Evolutionary conservation across 1,140 invertebrate species (phyloP).

Genomic region (Pararge aegeria): DNA sequence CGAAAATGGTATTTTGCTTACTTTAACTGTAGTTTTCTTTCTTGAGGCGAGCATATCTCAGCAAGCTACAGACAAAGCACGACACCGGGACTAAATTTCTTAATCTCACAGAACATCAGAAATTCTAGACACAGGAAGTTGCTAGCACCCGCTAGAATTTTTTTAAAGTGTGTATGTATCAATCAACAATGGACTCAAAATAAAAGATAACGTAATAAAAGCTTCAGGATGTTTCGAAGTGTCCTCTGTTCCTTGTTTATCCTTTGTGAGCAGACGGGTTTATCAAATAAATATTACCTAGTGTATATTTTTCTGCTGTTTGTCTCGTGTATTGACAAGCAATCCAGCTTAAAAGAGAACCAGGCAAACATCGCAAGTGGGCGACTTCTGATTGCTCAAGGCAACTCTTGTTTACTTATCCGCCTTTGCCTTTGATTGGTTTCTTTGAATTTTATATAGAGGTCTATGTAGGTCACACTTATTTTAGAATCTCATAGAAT

Average conservation of each 20-base stretch:
- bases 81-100: too few relatives aligned
- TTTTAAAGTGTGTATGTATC: too few relatives aligned
- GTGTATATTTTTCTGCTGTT: constrained; percentile 51
- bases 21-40: too few relatives aligned
- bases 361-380: constrained; percentile 53
- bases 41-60: too few relatives aligned
- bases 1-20: too few relatives aligned
- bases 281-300: constrained; percentile 45
- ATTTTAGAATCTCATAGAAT: constrained; percentile 1
- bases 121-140: too few relatives aligned
- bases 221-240: neutral
- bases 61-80: too few relatives aligned
- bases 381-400: constrained; percentile 59
- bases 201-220: constrained; percentile 1
- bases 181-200: too few relatives aligned
- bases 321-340: constrained; percentile 65
- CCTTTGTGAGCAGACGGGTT: constrained; percentile 7
- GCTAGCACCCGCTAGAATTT: too few relatives aligned
- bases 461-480: constrained; percentile 29
- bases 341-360: constrained; percentile 62
- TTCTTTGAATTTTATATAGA: constrained; percentile 16
- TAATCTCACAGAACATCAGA: too few relatives aligned
- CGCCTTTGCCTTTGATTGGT: constrained; percentile 61
- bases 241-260: neutral
- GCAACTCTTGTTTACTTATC: constrained; percentile 54